Base-by-base conservation (phyloP, 2,888 invertebrate genomes). In the Mayetiola destructor region DNA sequence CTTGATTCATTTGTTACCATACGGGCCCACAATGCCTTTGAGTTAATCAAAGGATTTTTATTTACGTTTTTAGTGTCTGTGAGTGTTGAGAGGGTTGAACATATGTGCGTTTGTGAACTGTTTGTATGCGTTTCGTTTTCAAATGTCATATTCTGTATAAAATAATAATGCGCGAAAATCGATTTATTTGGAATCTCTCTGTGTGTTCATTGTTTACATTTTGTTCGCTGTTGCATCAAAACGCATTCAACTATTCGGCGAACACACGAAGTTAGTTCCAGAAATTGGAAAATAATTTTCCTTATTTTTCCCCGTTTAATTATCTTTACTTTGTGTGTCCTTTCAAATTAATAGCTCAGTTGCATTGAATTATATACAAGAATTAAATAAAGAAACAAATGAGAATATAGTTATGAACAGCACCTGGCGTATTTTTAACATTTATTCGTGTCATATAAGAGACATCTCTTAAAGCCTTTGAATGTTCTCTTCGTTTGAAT, bases 201-300 rank as follows among this genome's bases (percentile, higher is more conserved):
- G 48, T 48, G 23, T 48, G 27, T 27, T 48, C 27, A 27, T n/a
- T 48, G 48, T 48, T 48, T 48, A 48, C 48, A 48, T 48, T 48
- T 48, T 23, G 2, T n/a, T n/a, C n/a, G n/a, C n/a, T n/a, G n/a
- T n/a, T n/a, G n/a, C n/a, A n/a, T n/a, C n/a, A n/a, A n/a, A n/a
- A n/a, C n/a, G n/a, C n/a, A n/a, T n/a, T n/a, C n/a, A n/a, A n/a
- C n/a, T n/a, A n/a, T n/a, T n/a, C n/a, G n/a, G n/a, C n/a, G n/a
- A n/a, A n/a, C n/a, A n/a, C n/a, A n/a, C 48, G 27, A 27, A n/a
- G 48, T 27, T 48, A 12, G n/a, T 4, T 21, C 14, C 21, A 8
- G 14, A 36, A 8, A 36, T 36, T 36, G 36, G 4, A 16, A 23
- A 9, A 14, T 21, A 2, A 12, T 42, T 27, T 27, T 27, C 16